Evolutionary conservation across 2,888 invertebrate species (phyloP).

Genomic region (Loripinus fragilis): DNA sequence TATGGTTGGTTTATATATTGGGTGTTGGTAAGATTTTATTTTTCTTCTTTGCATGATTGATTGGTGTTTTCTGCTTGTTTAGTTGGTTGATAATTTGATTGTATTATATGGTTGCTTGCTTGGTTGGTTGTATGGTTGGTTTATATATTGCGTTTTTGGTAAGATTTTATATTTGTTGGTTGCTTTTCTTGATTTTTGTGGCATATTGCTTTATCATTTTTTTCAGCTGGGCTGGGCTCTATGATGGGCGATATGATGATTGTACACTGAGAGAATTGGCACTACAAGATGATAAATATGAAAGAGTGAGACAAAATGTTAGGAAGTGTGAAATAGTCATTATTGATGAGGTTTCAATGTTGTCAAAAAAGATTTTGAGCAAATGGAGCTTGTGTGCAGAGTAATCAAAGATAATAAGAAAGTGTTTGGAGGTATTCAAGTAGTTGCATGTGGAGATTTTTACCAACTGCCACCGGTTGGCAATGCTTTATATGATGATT

Average conservation of each 20-base stretch:
- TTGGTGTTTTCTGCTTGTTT: no score
- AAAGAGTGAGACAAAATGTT: not conserved
- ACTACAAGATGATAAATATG: not conserved
- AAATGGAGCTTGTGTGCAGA: not conserved
- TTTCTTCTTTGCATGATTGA: no score
- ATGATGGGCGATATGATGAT: not conserved
- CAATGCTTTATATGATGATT: not conserved
- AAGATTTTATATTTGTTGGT: no score
- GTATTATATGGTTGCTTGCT: no score
- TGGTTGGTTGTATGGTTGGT: no score
- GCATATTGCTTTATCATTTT: not conserved
- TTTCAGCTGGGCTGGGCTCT: not conserved
- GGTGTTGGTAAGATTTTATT: no score
- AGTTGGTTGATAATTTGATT: no score
- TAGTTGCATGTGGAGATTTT: not conserved
- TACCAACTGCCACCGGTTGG: not conserved
- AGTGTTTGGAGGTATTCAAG: constrained; percentile 3
- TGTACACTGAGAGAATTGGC: not conserved
- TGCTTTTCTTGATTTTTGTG: no score
- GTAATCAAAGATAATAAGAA: not conserved
- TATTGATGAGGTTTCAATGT: not conserved
- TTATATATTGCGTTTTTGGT: no score
- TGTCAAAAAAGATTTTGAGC: constrained; percentile 6
- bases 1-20: no score
- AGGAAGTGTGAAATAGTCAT: not conserved